Evolutionary conservation across 2,113 vertebrate genomes (phyloP).

Genomic region (Brachyhypopomus gauderio): DNA sequence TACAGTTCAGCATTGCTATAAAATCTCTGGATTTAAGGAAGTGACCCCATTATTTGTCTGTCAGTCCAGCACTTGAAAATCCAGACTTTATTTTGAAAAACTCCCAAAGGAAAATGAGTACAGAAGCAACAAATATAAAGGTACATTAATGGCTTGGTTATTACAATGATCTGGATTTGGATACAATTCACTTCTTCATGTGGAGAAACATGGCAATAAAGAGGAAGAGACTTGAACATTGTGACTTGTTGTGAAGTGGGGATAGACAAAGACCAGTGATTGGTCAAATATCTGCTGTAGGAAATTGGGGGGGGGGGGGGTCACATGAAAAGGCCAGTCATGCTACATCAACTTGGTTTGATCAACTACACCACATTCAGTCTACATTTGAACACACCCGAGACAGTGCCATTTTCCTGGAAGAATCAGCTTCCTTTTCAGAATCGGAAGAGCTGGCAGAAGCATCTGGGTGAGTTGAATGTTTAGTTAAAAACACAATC

Average conservation of each 20-base stretch:
- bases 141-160: too few relatives aligned
- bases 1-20: too few relatives aligned
- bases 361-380: neutral
- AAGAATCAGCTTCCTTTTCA: neutral
- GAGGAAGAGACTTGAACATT: neutral
- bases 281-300: slow-evolving; percentile 26
- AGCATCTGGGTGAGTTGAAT: neutral
- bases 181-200: neutral
- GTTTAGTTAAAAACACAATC: too few relatives aligned
- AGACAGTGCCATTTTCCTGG: neutral
- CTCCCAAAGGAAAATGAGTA: too few relatives aligned
- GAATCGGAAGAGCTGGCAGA: neutral
- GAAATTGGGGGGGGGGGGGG: slow-evolving; percentile 39
- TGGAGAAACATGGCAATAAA: neutral
- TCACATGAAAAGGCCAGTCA: slow-evolving; percentile 51
- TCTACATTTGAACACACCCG: neutral
- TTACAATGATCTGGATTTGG: neutral
- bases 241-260: neutral
- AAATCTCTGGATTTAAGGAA: too few relatives aligned
- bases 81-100: too few relatives aligned
- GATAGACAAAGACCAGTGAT: slow-evolving; percentile 21
- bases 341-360: slow-evolving; percentile 6
- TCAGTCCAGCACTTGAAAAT: too few relatives aligned
- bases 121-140: too few relatives aligned
- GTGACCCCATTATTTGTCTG: too few relatives aligned